phyloP scores from a whole-genome alignment of 2,797 vertebrate genomes.

The Spondyliosoma cantharus region DNA sequence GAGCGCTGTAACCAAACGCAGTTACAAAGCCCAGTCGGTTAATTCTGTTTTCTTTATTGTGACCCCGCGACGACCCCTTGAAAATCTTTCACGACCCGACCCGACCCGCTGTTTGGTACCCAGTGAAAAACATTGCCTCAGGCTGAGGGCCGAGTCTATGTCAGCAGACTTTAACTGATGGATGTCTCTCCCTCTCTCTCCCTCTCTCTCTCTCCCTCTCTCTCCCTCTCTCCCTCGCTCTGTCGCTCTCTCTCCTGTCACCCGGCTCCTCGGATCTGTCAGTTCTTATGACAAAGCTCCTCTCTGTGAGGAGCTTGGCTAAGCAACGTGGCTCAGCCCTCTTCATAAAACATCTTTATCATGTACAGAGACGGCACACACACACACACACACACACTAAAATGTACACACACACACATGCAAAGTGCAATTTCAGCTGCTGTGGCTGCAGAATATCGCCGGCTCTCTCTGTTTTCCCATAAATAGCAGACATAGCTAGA shows the following conservation, averaged over 20 bases:
- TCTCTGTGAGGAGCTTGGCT: slow-evolving; percentile 60
- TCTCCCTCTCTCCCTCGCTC: slow-evolving; percentile 52
- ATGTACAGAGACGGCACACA: slow-evolving; percentile 30
- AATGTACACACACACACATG: not conserved
- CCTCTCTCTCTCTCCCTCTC: slow-evolving; percentile 38
- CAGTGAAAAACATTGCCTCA: slow-evolving; percentile 20
- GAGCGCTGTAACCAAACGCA: no score
- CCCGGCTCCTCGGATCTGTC: slow-evolving; percentile 60
- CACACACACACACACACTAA: slow-evolving; percentile 24
- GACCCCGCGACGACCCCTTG: slow-evolving; percentile 9
- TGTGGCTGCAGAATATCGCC: slow-evolving; percentile 45
- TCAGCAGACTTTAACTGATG: slow-evolving; percentile 54
- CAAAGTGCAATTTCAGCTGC: slow-evolving; percentile 43
- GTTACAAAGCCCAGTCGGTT: not conserved
- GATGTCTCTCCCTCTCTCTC: slow-evolving; percentile 18
- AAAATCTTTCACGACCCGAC: not conserved
- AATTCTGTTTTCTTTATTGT: not conserved
- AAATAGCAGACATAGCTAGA: slow-evolving; percentile 69
- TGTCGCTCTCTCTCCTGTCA: slow-evolving; percentile 40
- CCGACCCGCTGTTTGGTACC: not conserved
- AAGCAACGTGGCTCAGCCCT: slow-evolving; percentile 49
- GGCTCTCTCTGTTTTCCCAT: slow-evolving; percentile 39
- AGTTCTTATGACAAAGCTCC: slow-evolving; percentile 58
- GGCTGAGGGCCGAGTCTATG: slow-evolving; percentile 37
- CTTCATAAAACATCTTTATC: slow-evolving; percentile 71